Conservation (phyloP, 2,888 invertebrate species). For the Cephus spinipes region DNA sequence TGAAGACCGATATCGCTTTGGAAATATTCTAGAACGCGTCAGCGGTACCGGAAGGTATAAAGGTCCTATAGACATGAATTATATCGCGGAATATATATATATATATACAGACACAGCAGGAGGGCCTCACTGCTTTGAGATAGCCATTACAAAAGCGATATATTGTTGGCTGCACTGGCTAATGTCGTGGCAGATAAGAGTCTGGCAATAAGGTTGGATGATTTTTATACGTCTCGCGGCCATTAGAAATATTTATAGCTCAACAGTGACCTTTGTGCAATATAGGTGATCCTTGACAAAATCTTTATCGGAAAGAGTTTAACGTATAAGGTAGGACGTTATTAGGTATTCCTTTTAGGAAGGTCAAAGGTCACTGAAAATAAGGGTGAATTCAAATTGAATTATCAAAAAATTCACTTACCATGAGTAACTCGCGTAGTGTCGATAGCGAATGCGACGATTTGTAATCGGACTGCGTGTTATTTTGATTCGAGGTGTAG, state of each 20-base stretch:
- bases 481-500: background rate
- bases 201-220: conserved; percentile 15
- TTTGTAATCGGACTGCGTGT: background rate
- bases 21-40: background rate
- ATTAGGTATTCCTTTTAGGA: background rate
- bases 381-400: background rate
- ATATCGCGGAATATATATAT: background rate
- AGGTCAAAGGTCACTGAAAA: background rate
- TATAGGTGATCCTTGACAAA: background rate
- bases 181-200: conserved; percentile 29
- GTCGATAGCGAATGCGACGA: background rate
- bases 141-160: conserved; percentile 28
- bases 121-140: background rate
- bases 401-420: background rate
- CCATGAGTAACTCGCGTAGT: background rate
- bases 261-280: background rate
- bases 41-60: background rate
- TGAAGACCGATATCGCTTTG: background rate
- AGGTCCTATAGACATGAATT: background rate
- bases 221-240: conserved; percentile 18
- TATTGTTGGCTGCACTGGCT: conserved; percentile 27
- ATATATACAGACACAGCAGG: background rate
- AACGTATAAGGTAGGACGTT: background rate
- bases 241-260: conserved; percentile 23
- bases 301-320: background rate